phyloP scores from a whole-genome alignment of 2,888 invertebrate genomes.

The Hetaerina titia region DNA sequence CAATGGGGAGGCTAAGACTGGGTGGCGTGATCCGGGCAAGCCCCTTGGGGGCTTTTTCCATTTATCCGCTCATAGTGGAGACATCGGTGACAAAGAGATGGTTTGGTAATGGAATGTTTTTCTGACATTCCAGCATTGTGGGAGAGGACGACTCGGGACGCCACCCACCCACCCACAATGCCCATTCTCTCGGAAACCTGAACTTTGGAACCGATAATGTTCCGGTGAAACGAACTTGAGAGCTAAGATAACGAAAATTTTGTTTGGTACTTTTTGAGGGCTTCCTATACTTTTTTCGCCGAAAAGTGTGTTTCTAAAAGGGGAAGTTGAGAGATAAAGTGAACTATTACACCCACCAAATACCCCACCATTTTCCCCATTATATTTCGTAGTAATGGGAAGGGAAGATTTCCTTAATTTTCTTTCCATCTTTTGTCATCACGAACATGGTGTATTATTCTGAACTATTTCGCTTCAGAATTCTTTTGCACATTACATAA shows the following conservation, averaged over 20 bases:
- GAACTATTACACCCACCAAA: no score
- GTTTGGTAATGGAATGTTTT: slow-evolving; percentile 52
- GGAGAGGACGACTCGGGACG: background rate
- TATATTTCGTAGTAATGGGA: no score
- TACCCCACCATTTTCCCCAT: no score
- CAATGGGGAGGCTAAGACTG: slow-evolving; percentile 26
- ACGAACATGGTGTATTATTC: no score
- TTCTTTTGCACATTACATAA: background rate
- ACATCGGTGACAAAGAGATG: slow-evolving; percentile 17
- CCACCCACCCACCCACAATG: background rate
- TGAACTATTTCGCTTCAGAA: background rate
- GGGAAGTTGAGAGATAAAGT: no score
- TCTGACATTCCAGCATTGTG: slow-evolving; percentile 22
- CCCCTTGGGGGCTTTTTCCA: slow-evolving; percentile 37
- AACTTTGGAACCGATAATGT: background rate
- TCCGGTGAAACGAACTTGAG: background rate
- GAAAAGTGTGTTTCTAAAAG: no score
- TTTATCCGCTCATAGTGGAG: background rate
- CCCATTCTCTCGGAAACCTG: background rate
- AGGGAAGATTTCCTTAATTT: no score
- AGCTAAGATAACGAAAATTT: background rate
- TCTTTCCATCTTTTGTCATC: no score
- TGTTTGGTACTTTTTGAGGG: no score
- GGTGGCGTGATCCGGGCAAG: slow-evolving; percentile 52
- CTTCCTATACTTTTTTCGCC: no score